Percentiles rank a stretch among this genome's conserved stretches.
Evolutionary conservation across 2,113 vertebrate genomes (phyloP).

Genomic region (Arenaria interpres): DNA sequence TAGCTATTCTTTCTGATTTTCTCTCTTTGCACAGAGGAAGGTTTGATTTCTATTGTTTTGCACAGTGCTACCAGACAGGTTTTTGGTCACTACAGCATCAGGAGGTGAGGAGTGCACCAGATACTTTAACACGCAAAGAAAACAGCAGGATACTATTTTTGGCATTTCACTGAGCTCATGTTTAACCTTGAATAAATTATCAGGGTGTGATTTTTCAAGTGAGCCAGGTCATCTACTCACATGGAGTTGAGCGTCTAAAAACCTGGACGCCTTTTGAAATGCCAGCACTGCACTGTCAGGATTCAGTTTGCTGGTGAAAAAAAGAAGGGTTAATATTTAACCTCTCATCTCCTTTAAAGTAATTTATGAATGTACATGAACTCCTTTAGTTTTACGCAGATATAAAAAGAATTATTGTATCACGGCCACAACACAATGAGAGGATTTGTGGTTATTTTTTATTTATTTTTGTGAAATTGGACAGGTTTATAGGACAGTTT

Average conservation of each 20-base stretch:
- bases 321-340: slow-evolving; percentile 19
- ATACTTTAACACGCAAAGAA: background rate
- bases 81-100: background rate
- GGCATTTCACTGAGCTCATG: background rate
- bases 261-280: background rate
- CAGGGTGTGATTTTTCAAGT: background rate
- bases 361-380: background rate
- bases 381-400: background rate
- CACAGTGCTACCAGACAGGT: background rate
- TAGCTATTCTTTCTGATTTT: background rate
- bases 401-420: background rate
- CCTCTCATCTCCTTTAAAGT: background rate
- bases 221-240: background rate
- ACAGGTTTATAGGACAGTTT: slow-evolving; percentile 6
- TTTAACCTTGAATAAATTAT: background rate
- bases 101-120: background rate
- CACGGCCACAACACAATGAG: background rate
- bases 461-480: background rate
- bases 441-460: background rate
- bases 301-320: background rate
- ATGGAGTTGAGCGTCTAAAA: background rate
- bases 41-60: background rate
- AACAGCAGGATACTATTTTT: background rate
- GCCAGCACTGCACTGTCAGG: background rate
- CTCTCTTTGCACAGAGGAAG: background rate